A percentile compares a stretch with the other conserved stretches of the same genome.
Evolutionary conservation across 2,113 vertebrate species (phyloP).

Genomic region (Fulica atra): DNA sequence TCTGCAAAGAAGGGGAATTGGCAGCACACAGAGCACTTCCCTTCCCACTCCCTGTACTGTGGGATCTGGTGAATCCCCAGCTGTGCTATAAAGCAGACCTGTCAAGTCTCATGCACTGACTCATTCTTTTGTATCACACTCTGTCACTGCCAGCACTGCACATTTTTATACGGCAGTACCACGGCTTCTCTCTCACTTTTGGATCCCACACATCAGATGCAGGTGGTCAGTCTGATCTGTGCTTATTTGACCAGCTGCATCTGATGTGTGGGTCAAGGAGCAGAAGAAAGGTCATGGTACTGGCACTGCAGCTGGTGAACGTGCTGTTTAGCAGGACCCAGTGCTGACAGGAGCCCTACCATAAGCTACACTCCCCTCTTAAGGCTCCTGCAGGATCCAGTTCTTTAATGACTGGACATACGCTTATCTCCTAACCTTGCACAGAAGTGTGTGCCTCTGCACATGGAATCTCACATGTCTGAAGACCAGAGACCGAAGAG

Average conservation of each 20-base stretch:
- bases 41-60: not conserved
- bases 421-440: not conserved
- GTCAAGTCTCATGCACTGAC: conserved; percentile 35
- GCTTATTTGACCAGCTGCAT: conserved; percentile 59
- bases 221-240: conserved; percentile 41
- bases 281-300: conserved; percentile 40
- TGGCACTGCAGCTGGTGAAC: conserved; percentile 47
- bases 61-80: conserved; percentile 54
- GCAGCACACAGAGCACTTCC: conserved; percentile 41
- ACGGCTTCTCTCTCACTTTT: not conserved
- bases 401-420: not conserved
- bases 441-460: not conserved
- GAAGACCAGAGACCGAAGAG: not conserved
- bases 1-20: not conserved
- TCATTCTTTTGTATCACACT: not conserved
- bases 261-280: conserved; percentile 56
- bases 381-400: not conserved
- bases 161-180: not conserved
- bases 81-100: conserved; percentile 46
- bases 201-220: conserved; percentile 17
- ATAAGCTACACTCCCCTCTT: not conserved
- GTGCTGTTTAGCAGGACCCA: not conserved
- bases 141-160: not conserved
- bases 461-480: not conserved
- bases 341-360: not conserved